Percentiles rank a stretch among this genome's conserved stretches.
Evolutionary conservation across 1,140 invertebrate species (phyloP).

Genomic region (Drosophila persimilis): DNA sequence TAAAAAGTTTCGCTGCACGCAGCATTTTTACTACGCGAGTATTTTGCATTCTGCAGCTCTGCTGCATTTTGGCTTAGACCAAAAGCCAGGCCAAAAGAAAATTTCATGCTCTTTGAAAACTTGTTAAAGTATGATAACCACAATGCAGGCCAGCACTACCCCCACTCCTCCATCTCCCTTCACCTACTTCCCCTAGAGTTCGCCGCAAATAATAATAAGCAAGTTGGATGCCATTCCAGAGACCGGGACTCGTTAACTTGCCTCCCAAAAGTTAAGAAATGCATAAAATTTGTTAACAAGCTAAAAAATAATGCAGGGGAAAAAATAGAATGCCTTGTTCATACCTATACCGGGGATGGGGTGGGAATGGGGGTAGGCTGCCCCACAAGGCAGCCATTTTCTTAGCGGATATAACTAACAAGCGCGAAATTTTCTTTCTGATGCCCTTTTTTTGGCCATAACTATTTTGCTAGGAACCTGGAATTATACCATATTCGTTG

Average conservation of each 20-base stretch:
- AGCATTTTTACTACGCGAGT: constrained; percentile 48
- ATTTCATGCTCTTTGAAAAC: constrained; percentile 80
- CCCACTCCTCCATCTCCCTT: too few species aligned
- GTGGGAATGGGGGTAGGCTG: constrained; percentile 21
- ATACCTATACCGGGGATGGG: constrained; percentile 11
- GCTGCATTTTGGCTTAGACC: constrained; percentile 43
- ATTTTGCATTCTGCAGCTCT: constrained; percentile 59
- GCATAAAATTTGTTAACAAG: constrained; percentile 81
- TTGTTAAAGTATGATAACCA: constrained; percentile 82
- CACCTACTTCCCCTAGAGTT: background rate
- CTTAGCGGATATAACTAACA: constrained; percentile 75
- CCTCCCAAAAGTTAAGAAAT: constrained; percentile 76
- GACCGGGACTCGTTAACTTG: constrained; percentile 68
- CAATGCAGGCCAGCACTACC: constrained; percentile 63
- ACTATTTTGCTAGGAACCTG: background rate
- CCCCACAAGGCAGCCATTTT: constrained; percentile 57
- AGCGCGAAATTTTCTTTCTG: constrained; percentile 48
- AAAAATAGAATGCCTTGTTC: constrained; percentile 30
- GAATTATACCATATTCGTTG: background rate
- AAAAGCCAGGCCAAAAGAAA: constrained; percentile 55
- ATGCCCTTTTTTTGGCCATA: background rate
- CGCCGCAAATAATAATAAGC: constrained; percentile 77
- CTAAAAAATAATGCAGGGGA: constrained; percentile 17
- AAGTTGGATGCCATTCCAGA: constrained; percentile 60
- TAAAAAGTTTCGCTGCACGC: constrained; percentile 74